Percentiles rank a stretch among this genome's conserved stretches.
phyloP scores from a whole-genome alignment of 2,113 vertebrate genomes.

The Labeo catla region DNA sequence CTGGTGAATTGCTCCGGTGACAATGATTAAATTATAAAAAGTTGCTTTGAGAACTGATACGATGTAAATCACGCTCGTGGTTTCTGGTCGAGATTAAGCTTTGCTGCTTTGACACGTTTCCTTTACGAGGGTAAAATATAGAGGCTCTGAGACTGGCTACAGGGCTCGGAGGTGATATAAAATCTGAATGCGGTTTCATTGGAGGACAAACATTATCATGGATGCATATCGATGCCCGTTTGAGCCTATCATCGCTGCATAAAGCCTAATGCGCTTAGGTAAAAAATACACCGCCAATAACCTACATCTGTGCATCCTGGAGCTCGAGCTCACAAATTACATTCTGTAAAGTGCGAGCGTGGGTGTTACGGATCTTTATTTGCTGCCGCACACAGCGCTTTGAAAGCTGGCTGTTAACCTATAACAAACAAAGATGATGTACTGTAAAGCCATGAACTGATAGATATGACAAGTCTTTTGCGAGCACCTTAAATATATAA shows the following conservation, averaged over 20 bases:
- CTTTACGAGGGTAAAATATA: slow-evolving; percentile 65
- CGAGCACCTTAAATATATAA: background rate
- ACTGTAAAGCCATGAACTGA: background rate
- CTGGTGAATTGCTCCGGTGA: background rate
- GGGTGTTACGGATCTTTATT: slow-evolving; percentile 19
- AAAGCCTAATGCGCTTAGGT: slow-evolving; percentile 35
- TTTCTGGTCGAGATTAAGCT: slow-evolving; percentile 13
- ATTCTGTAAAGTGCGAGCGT: background rate
- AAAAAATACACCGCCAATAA: slow-evolving; percentile 19
- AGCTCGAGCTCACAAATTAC: background rate
- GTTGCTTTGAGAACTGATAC: slow-evolving; percentile 1
- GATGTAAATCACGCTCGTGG: slow-evolving; percentile 24
- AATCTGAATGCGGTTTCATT: slow-evolving; percentile 34
- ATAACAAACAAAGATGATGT: slow-evolving; percentile 1
- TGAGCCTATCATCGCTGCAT: slow-evolving; percentile 46
- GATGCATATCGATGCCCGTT: slow-evolving; percentile 37
- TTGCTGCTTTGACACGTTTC: slow-evolving; percentile 54
- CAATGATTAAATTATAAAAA: slow-evolving; percentile 39
- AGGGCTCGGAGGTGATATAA: slow-evolving; percentile 37
- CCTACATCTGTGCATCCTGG: background rate
- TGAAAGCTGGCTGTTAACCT: slow-evolving; percentile 32
- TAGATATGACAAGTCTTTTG: slow-evolving; percentile 19
- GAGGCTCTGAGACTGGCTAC: slow-evolving; percentile 52
- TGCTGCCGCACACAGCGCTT: background rate
- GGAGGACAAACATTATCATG: slow-evolving; percentile 48